These are phyloP conservation scores for Hedya salicella DNA, from an alignment of 2,888 invertebrate genomes.

Conservation along the genomic window DNA sequence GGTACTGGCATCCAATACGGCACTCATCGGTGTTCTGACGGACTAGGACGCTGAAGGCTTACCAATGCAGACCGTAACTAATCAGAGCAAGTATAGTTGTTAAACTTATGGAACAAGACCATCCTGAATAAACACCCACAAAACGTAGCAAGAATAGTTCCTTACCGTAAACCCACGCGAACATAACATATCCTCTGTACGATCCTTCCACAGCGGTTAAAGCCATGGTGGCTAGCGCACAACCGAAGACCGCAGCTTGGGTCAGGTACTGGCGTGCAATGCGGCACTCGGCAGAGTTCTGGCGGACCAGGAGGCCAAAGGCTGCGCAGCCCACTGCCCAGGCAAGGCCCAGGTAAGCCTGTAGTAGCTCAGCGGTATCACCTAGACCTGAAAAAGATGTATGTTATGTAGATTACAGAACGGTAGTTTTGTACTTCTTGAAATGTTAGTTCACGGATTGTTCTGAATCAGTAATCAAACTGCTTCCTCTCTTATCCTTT, in stretches of 20 bases:
- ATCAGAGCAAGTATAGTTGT: too few species aligned
- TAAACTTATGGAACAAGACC: too few species aligned
- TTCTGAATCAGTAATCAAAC: too few species aligned
- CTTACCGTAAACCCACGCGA: conserved; percentile 92
- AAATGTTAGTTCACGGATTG: too few species aligned
- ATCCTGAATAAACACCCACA: too few species aligned
- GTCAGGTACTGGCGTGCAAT: conserved; percentile 94
- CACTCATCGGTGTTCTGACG: conserved; percentile 93
- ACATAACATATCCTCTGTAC: conserved; percentile 91
- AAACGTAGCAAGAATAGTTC: too few species aligned
- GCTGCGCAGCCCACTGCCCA: conserved; percentile 93
- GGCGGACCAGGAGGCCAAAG: conserved; percentile 92
- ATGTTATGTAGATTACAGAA: too few species aligned
- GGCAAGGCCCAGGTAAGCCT: conserved; percentile 91
- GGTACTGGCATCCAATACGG: conserved; percentile 93
- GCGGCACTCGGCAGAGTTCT: conserved; percentile 92
- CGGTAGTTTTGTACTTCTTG: too few species aligned
- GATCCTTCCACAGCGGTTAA: conserved; percentile 91
- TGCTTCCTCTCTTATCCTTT: too few species aligned
- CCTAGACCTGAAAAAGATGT: conserved; percentile 79
- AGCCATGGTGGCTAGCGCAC: conserved; percentile 90
- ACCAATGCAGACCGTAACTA: too few species aligned
- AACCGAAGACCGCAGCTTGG: conserved; percentile 91
- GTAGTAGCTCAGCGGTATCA: conserved; percentile 87
- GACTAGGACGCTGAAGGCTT: conserved; percentile 92